A percentile compares a stretch with the other conserved stretches of the same genome.
These are phyloP conservation scores for Hermaeophaga mercurialis DNA, from an alignment of 2,888 invertebrate genomes.

Conservation along the genomic window DNA sequence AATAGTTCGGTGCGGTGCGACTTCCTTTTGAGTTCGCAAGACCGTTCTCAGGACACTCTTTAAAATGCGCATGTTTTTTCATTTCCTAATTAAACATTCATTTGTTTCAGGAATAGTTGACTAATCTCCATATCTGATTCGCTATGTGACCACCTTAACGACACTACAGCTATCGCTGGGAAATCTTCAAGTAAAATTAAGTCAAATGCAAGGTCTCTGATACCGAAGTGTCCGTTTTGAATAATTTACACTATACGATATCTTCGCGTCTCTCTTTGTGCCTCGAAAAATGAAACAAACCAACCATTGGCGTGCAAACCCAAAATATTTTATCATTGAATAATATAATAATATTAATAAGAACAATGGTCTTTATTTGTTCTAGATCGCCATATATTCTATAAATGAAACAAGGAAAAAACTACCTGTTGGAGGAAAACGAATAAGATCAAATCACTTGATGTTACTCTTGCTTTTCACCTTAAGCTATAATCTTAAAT, in stretches of 20 bases:
- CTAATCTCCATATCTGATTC: constrained; percentile 55
- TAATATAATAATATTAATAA: too few relatives aligned
- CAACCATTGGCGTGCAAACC: constrained; percentile 21
- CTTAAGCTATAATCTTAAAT: too few relatives aligned
- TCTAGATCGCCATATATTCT: too few relatives aligned
- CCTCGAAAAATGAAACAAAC: constrained; percentile 23
- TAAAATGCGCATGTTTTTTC: constrained; percentile 53
- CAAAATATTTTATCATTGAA: too few relatives aligned
- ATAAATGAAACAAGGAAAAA: too few relatives aligned
- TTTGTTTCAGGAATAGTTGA: constrained; percentile 52
- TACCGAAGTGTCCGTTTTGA: constrained; percentile 46
- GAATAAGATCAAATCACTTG: too few relatives aligned
- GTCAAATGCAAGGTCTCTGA: constrained; percentile 51
- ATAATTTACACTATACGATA: constrained; percentile 46
- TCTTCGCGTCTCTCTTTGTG: constrained; percentile 39
- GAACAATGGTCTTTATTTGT: too few relatives aligned
- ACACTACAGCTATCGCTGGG: constrained; percentile 53
- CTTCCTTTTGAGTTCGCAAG: constrained; percentile 41
- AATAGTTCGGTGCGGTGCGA: constrained; percentile 27
- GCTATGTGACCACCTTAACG: constrained; percentile 54
- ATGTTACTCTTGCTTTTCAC: too few relatives aligned
- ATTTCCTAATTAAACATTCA: constrained; percentile 53
- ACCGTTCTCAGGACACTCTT: constrained; percentile 50
- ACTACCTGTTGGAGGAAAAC: too few relatives aligned
- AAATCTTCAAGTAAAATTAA: constrained; percentile 54